These are phyloP conservation scores for Beroe ovata DNA, from an alignment of 37 sponge, comb jelly and placozoan species.

Conservation along the genomic window DNA sequence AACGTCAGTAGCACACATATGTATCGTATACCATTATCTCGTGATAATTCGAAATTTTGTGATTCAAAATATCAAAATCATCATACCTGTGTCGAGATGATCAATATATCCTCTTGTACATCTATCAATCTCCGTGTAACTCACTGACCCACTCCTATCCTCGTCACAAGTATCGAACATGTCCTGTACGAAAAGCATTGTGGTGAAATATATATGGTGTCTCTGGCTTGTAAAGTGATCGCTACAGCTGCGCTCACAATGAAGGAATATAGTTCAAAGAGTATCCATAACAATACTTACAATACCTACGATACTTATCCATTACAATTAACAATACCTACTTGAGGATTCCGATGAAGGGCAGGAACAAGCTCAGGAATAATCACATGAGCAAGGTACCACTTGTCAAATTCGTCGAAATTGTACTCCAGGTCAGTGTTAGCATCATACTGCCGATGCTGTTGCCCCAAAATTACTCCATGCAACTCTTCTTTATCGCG, in stretches of 20 bases:
- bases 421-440: not conserved
- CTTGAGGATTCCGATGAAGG: not conserved
- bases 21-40: too few relatives aligned
- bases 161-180: slow-evolving; percentile 29
- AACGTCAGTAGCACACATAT: not conserved
- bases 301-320: not conserved
- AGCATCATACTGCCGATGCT: not conserved
- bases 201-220: too few relatives aligned
- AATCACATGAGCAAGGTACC: not conserved
- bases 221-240: too few relatives aligned
- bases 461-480: not conserved
- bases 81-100: not conserved
- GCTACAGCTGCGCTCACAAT: too few relatives aligned
- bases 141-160: not conserved
- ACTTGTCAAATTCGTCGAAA: slow-evolving; percentile 22
- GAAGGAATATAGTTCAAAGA: too few relatives aligned
- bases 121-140: not conserved
- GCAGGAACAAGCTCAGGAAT: not conserved
- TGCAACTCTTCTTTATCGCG: not conserved
- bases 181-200: too few relatives aligned
- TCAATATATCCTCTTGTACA: slow-evolving; percentile 1
- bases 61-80: not conserved
- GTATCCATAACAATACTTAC: not conserved
- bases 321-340: not conserved
- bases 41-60: too few relatives aligned